phyloP scores from a whole-genome alignment of 1,140 invertebrate species.

The Saccostrea glomerata region DNA sequence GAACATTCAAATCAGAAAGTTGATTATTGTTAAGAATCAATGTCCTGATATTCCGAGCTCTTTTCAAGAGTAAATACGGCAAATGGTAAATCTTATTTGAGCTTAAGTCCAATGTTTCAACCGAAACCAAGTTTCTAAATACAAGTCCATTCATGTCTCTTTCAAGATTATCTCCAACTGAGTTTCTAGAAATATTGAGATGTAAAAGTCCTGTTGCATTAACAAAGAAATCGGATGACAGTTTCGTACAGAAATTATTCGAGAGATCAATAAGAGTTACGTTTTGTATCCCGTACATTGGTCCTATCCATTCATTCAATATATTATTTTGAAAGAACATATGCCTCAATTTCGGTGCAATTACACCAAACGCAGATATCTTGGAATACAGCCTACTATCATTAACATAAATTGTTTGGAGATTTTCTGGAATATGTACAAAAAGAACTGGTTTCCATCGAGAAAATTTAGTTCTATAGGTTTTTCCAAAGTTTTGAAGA shows the following conservation, averaged over 20 bases:
- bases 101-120: not conserved
- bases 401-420: not conserved
- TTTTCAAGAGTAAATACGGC: not conserved
- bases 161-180: not conserved
- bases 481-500: not conserved
- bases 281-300: not conserved
- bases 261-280: not conserved
- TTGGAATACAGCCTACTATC: not conserved
- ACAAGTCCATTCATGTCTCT: not conserved
- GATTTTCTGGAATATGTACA: not conserved
- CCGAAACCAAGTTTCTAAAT: not conserved
- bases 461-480: not conserved
- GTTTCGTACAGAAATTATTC: not conserved
- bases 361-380: not conserved
- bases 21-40: constrained; percentile 10
- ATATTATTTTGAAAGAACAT: not conserved
- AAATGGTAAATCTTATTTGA: not conserved
- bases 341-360: not conserved
- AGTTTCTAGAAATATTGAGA: constrained; percentile 3
- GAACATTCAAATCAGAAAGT: not conserved
- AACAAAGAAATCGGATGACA: not conserved
- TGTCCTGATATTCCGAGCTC: not conserved
- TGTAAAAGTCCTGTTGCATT: not conserved
- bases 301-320: not conserved
- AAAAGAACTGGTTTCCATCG: not conserved